These are phyloP conservation scores for Ectemnius continuus DNA, from an alignment of 2,888 invertebrate species.

Conservation along the genomic window DNA sequence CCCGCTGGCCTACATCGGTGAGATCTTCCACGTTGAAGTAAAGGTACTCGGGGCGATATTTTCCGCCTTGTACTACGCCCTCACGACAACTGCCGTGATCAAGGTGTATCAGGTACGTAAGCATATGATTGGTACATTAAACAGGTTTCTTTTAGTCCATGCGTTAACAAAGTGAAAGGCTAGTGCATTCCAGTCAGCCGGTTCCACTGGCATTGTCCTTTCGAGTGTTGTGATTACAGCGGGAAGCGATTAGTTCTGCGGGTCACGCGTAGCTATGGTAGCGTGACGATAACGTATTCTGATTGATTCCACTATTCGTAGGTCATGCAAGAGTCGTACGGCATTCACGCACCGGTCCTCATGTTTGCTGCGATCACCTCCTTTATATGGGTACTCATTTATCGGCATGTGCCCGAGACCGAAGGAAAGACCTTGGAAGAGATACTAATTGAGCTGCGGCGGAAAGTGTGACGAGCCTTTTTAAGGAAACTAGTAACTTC, in stretches of 20 bases:
- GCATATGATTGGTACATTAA: background rate
- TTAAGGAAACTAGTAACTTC: background rate
- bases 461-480: constrained; percentile 33
- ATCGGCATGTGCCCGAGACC: constrained; percentile 74
- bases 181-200: no score
- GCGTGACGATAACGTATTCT: background rate
- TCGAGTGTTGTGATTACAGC: no score
- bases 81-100: constrained; percentile 66
- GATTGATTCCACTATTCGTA: constrained; percentile 46
- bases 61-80: constrained; percentile 72
- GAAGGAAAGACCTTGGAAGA: constrained; percentile 75
- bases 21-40: constrained; percentile 73
- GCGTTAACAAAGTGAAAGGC: no score
- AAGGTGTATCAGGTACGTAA: constrained; percentile 73
- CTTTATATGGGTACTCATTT: constrained; percentile 71
- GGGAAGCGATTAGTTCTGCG: no score
- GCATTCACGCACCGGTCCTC: constrained; percentile 70
- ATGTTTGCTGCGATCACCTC: constrained; percentile 68
- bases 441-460: constrained; percentile 69
- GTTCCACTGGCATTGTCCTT: no score
- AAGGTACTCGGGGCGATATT: constrained; percentile 73
- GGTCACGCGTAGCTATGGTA: no score
- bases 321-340: constrained; percentile 68
- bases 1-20: constrained; percentile 73
- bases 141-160: no score